Conservation (phyloP, 1,140 invertebrate species). For the Paraescarpia echinospica region DNA sequence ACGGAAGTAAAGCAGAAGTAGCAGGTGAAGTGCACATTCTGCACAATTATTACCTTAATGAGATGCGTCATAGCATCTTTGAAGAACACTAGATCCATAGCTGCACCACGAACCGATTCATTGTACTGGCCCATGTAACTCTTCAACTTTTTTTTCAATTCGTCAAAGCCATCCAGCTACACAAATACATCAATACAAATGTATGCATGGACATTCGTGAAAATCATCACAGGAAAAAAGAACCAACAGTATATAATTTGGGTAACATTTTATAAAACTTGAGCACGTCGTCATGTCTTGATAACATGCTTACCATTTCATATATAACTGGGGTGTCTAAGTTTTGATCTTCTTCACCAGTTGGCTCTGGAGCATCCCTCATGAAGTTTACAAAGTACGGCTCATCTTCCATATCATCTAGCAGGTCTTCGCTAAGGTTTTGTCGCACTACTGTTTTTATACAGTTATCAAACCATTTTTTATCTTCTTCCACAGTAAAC, state of each 20-base stretch:
- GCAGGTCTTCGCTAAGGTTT: slow-evolving; percentile 50
- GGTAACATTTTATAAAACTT: background rate
- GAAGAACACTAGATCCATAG: slow-evolving; percentile 98
- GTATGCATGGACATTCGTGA: background rate
- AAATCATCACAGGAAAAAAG: background rate
- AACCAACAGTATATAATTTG: background rate
- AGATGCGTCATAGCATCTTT: slow-evolving; percentile 96
- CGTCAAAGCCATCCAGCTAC: slow-evolving; percentile 69
- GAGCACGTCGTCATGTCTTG: background rate
- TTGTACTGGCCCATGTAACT: slow-evolving; percentile 95
- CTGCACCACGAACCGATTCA: slow-evolving; percentile 90
- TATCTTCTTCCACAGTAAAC: slow-evolving; percentile 54
- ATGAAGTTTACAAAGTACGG: slow-evolving; percentile 56
- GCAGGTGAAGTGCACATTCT: no score
- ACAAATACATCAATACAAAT: background rate
- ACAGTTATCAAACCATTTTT: slow-evolving; percentile 57
- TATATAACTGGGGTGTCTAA: slow-evolving; percentile 94
- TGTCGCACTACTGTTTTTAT: slow-evolving; percentile 48
- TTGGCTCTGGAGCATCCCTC: slow-evolving; percentile 90
- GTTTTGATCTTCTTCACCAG: slow-evolving; percentile 84
- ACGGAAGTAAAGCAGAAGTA: background rate
- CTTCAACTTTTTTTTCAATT: slow-evolving; percentile 80
- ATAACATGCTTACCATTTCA: slow-evolving; percentile 60
- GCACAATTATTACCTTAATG: slow-evolving; percentile 65
- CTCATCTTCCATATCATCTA: slow-evolving; percentile 38